phyloP scores from a whole-genome alignment of 2,888 invertebrate genomes.

The Drosophila kokeensis region DNA sequence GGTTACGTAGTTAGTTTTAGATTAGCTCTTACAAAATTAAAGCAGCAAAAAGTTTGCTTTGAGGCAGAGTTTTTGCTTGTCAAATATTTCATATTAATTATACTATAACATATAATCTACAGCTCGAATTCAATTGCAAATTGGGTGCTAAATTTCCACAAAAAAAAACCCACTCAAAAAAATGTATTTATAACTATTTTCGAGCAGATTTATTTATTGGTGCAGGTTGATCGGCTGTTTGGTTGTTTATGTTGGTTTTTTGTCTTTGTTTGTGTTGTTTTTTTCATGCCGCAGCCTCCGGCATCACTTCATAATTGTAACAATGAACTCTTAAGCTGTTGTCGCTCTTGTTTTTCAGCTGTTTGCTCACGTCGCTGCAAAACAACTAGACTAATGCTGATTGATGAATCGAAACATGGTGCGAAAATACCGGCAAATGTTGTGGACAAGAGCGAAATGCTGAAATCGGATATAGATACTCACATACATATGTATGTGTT shows the following conservation, averaged over 20 bases:
- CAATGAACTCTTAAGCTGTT: constrained; percentile 80
- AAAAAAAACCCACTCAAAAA: constrained; percentile 9
- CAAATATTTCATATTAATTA: neutral
- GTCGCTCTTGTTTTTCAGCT: constrained; percentile 70
- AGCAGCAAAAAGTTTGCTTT: neutral
- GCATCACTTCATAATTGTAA: constrained; percentile 72
- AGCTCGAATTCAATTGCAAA: neutral
- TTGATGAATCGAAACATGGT: constrained; percentile 54
- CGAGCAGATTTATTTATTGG: constrained; percentile 10
- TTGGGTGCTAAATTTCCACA: neutral
- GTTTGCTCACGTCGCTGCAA: constrained; percentile 25
- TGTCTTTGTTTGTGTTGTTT: neutral
- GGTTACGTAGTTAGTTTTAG: neutral
- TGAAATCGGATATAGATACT: constrained; percentile 33
- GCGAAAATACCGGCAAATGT: constrained; percentile 43
- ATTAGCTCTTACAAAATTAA: neutral
- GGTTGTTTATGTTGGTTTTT: constrained; percentile 1
- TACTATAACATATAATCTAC: neutral
- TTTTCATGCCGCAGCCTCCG: constrained; percentile 28
- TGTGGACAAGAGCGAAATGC: constrained; percentile 30
- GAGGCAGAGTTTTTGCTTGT: neutral
- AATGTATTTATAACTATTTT: neutral
- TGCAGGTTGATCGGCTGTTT: constrained; percentile 26
- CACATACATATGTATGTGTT: constrained; percentile 4
- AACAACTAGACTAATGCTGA: constrained; percentile 71